Base-by-base conservation (phyloP, 2,888 invertebrate species). In the Amphipyra tragopoginis region DNA sequence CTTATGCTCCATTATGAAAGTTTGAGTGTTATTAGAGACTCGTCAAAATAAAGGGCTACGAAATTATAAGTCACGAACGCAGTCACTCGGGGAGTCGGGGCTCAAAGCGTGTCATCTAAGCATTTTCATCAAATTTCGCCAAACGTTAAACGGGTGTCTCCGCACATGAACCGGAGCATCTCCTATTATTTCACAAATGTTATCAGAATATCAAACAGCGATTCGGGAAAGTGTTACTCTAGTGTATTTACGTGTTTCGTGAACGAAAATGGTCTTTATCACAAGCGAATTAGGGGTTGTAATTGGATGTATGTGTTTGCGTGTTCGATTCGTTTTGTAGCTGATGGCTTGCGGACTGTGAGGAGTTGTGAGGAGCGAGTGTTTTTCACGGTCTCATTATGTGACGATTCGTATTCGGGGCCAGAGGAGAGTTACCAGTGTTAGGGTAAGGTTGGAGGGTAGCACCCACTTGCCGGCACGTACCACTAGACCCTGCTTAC, bases 361-460 rank as follows among this genome's bases (percentile, higher is more conserved):
- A 86, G 85, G 85, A 90, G 86, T 86, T 83, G 89, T 77, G 86
- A 86, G 90, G 74, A 86, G 89, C 90, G 89, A 92, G 93, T 93
- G 93, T 93, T 90, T 91, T 92, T 92, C 92, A 93, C 90, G 83
- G 87, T 84, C 90, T 91, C 90, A 92, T 93, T 93, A 92, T 85
- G 84, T 83, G 90, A 88, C 89, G 77, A 93, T 93, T 93, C 89
- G 92, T 93, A 93, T 93, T 93, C 93, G 87, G 82, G 81, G 81
- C 86, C 84, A 80, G 85, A 76, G 75, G 75, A 77, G 80, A 85
- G 86, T 79, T 83, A 82, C 85, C 80, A 81, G 79, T 84, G 85
- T 85, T 77, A 82, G 85, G 85, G 84, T 81, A 82, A 82, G 81
- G 85, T 85, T 78, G 80, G 68, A 80, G 80, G 81, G 81, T 82